Evolutionary conservation across 1,140 invertebrate genomes (phyloP).

Genomic region (Lepidostoma basale): DNA sequence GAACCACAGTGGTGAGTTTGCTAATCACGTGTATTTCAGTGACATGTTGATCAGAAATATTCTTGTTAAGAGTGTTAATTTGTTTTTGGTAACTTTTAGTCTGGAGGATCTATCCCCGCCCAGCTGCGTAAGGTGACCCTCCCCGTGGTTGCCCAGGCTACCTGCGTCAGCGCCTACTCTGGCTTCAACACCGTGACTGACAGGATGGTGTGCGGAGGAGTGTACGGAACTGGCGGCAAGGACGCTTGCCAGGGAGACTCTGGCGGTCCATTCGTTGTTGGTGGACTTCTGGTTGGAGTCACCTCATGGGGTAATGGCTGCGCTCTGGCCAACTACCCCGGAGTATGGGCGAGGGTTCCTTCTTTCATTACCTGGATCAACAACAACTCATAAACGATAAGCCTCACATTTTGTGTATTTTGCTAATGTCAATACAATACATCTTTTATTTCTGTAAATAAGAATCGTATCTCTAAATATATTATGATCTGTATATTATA

Average conservation of each 20-base stretch:
- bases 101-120: conserved; percentile 40
- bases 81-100: too few relatives aligned
- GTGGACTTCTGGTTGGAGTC: conserved; percentile 61
- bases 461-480: too few relatives aligned
- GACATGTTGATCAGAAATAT: too few relatives aligned
- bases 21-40: too few relatives aligned
- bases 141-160: conserved; percentile 50
- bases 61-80: too few relatives aligned
- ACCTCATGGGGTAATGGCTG: conserved; percentile 60
- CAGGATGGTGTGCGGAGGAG: conserved; percentile 75
- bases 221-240: conserved; percentile 44
- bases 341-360: conserved; percentile 62
- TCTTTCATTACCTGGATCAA: conserved; percentile 33
- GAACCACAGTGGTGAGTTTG: conserved; percentile 42
- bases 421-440: too few relatives aligned
- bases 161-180: conserved; percentile 50
- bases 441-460: too few relatives aligned
- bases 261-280: conserved; percentile 64
- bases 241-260: conserved; percentile 62
- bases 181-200: conserved; percentile 57
- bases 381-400: too few relatives aligned
- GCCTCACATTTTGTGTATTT: too few relatives aligned
- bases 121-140: conserved; percentile 52
- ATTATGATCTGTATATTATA: too few relatives aligned
- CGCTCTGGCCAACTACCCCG: conserved; percentile 56